These are phyloP conservation scores for Hemibagrus wyckioides DNA, from an alignment of 2,113 vertebrate species.

Conservation along the genomic window DNA sequence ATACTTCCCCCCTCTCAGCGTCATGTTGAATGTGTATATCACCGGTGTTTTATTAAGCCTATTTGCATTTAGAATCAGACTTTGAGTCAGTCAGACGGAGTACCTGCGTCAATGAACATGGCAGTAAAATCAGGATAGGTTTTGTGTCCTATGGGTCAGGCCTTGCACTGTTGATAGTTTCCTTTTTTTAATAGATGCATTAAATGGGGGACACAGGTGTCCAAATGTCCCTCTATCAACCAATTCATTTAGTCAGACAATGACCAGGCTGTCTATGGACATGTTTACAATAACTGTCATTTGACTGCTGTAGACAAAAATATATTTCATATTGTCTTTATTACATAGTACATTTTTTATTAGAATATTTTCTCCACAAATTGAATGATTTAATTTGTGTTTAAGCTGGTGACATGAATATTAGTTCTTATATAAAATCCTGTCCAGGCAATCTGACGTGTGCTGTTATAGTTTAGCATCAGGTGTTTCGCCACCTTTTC, in stretches of 20 bases:
- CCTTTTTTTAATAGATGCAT: conserved; percentile 45
- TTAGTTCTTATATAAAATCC: conserved; percentile 2
- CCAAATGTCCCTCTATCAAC: conserved; percentile 4
- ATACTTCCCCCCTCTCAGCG: conserved; percentile 52
- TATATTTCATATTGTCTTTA: not conserved
- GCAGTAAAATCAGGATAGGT: conserved; percentile 21
- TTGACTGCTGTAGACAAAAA: not conserved
- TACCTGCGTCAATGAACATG: conserved; percentile 21
- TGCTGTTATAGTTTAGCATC: conserved; percentile 49
- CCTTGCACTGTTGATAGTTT: conserved; percentile 4
- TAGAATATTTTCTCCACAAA: not conserved
- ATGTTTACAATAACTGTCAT: not conserved
- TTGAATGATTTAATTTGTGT: not conserved
- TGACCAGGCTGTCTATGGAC: not conserved
- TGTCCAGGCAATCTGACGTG: not conserved
- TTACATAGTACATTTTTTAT: not conserved
- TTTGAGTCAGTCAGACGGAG: not conserved
- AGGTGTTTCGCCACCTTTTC: conserved; percentile 54
- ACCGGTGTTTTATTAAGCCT: conserved; percentile 35
- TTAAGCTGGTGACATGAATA: not conserved
- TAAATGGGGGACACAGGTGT: conserved; percentile 53
- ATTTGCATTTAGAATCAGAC: conserved; percentile 26
- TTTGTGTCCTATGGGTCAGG: not conserved
- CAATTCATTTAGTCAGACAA: not conserved
- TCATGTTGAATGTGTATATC: conserved; percentile 17